Evolutionary conservation across 2,888 invertebrate species (phyloP), one percentile per base, ranked within the genome.

Genomic region (Erebia palarica): DNA sequence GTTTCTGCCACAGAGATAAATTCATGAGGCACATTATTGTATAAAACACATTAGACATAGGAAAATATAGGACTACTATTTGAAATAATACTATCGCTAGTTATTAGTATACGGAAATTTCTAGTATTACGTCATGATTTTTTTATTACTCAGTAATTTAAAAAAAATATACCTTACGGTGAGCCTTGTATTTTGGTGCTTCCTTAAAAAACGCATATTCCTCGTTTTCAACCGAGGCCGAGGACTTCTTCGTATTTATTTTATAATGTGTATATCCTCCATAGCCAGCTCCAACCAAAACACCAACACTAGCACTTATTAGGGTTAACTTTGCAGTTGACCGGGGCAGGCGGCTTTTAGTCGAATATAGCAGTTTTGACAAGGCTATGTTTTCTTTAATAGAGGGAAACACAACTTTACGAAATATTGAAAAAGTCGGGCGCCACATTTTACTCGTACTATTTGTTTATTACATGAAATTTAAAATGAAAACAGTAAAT

Each of bases 221-320:
- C 81, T 89, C 92, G 80, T 81, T 91, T 84, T 86, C 84, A 1
- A 83, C 76, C 1, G 84, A 81, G 4, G 76, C 71, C 16, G 76
- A 74, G 59, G 75, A 76, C 63, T 87, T 90, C 76, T 88, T 92
- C 1, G 77, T 73, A 78, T 94, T 94, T 66, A 93, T 85, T 82
- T 89, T 89, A 71, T 91, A 93, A 78, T 94, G 94, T 0, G 93
- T 92, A 78, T 92, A 94, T 72, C 92, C 93, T 73, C 93, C 91
- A 79, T 94, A 95, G 0, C 93, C 93, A 0, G 94, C 94, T 2
- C 95, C 95, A 4, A 94, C 80, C 2, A 94, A 84, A 7, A 94
- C 90, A 60, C 96, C 96, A 67, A 95, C 86, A 79, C 92, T 92
- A 1, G 94, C 94, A 73, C 96, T 95, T 1, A 95, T 85, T 47